phyloP scores from a whole-genome alignment of 1,140 invertebrate genomes.

The Drosophila equinoxialis region DNA sequence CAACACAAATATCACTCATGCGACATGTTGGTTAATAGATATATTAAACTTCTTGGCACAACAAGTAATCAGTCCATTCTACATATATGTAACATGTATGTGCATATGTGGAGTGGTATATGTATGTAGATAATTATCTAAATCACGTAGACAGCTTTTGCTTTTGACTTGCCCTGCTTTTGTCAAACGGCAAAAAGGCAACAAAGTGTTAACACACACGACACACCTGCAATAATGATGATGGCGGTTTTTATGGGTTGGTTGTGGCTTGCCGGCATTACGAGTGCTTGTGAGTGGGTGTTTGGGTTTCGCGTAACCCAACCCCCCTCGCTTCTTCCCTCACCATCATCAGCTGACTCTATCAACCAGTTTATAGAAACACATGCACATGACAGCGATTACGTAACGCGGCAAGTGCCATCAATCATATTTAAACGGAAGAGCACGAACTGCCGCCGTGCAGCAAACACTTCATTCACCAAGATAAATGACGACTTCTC shows the following conservation, averaged over 20 bases:
- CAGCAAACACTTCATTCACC: constrained; percentile 9
- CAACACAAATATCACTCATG: neutral
- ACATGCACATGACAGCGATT: constrained; percentile 66
- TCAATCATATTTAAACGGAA: constrained; percentile 73
- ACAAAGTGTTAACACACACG: constrained; percentile 68
- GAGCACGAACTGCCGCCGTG: constrained; percentile 21
- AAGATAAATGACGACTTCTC: constrained; percentile 40
- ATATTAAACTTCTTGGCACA: constrained; percentile 7
- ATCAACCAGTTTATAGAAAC: constrained; percentile 34
- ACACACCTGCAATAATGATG: constrained; percentile 66
- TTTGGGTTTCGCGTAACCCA: neutral
- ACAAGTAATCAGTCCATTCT: neutral
- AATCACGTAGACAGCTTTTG: constrained; percentile 58
- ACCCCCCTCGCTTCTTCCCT: neutral
- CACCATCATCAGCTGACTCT: neutral
- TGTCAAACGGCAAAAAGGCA: constrained; percentile 56
- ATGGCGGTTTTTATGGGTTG: constrained; percentile 25
- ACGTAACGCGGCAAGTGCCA: constrained; percentile 77
- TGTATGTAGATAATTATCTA: constrained; percentile 47
- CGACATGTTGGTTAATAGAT: constrained; percentile 4
- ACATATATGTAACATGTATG: neutral
- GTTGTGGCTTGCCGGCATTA: neutral
- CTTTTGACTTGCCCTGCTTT: constrained; percentile 52
- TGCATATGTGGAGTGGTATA: neutral
- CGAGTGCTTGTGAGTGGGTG: constrained; percentile 1